A percentile compares a stretch with the other conserved stretches of the same genome.
Evolutionary conservation across 2,888 invertebrate species (phyloP).

Genomic region (Emesis russula): DNA sequence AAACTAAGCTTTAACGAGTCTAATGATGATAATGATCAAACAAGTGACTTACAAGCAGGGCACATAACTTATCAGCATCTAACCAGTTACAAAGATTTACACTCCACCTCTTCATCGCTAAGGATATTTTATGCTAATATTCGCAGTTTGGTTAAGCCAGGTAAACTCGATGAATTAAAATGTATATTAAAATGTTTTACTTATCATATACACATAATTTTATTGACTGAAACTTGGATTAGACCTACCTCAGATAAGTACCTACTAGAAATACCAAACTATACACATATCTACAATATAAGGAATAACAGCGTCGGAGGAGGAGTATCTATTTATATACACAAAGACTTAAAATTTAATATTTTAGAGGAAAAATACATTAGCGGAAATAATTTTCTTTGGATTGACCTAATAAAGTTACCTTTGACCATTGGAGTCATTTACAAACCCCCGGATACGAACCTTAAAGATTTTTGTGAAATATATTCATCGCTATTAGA

Average conservation of each 20-base stretch:
- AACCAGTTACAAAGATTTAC: not conserved
- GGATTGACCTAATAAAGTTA: not conserved
- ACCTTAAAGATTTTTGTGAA: too few species aligned
- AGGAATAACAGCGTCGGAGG: slow-evolving; percentile 73
- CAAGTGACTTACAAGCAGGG: too few species aligned
- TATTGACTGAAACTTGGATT: slow-evolving; percentile 82
- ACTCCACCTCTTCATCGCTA: not conserved
- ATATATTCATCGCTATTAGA: not conserved
- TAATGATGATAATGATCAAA: too few species aligned
- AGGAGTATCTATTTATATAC: slow-evolving; percentile 79
- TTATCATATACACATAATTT: slow-evolving; percentile 52
- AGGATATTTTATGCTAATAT: slow-evolving; percentile 31
- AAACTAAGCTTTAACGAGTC: too few species aligned
- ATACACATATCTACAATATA: slow-evolving; percentile 75
- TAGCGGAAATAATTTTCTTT: not conserved
- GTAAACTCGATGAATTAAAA: slow-evolving; percentile 35
- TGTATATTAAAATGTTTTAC: slow-evolving; percentile 6
- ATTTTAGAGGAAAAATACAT: not conserved
- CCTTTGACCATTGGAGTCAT: not conserved
- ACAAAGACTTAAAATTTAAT: not conserved
- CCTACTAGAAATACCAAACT: slow-evolving; percentile 57
- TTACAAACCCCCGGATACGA: not conserved
- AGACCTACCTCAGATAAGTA: slow-evolving; percentile 56
- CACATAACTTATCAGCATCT: not conserved
- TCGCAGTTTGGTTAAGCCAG: slow-evolving; percentile 34